These are phyloP conservation scores for Orthosia cruda DNA, from an alignment of 2,888 invertebrate species.

Conservation along the genomic window DNA sequence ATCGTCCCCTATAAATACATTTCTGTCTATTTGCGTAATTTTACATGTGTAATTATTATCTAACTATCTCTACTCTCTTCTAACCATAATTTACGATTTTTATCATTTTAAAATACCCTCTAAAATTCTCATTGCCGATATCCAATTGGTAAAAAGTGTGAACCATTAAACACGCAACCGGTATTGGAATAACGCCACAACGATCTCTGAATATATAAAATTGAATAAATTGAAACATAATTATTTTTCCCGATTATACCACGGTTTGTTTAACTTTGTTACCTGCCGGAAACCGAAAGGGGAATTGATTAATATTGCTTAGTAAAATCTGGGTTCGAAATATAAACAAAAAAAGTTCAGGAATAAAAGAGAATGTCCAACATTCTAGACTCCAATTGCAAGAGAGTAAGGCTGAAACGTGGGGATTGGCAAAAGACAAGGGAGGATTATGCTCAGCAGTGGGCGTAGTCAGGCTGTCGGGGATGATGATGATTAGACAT, in stretches of 20 bases:
- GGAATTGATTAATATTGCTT: not conserved
- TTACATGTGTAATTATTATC: too few relatives aligned
- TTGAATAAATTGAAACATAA: constrained; percentile 55
- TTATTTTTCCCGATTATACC: constrained; percentile 50
- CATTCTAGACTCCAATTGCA: not conserved
- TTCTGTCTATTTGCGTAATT: too few relatives aligned
- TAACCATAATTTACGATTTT: not conserved
- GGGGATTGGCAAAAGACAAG: too few relatives aligned
- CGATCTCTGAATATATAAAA: constrained; percentile 48
- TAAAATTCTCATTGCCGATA: constrained; percentile 1
- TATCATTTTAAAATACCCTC: not conserved
- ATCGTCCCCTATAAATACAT: too few relatives aligned
- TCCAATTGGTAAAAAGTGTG: constrained; percentile 13
- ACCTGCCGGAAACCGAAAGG: constrained; percentile 5
- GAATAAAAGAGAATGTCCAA: not conserved
- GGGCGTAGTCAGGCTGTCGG: too few relatives aligned
- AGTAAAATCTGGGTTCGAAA: not conserved
- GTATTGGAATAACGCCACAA: constrained; percentile 8
- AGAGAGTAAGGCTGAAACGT: too few relatives aligned
- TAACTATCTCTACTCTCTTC: too few relatives aligned
- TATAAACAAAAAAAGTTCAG: not conserved
- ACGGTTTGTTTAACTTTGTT: constrained; percentile 43
- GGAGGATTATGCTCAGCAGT: too few relatives aligned
- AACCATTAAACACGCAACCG: constrained; percentile 38
- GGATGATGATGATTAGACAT: too few relatives aligned